Evolutionary conservation across 2,888 invertebrate species (phyloP).

Genomic region (Nemotelus nigrinus): DNA sequence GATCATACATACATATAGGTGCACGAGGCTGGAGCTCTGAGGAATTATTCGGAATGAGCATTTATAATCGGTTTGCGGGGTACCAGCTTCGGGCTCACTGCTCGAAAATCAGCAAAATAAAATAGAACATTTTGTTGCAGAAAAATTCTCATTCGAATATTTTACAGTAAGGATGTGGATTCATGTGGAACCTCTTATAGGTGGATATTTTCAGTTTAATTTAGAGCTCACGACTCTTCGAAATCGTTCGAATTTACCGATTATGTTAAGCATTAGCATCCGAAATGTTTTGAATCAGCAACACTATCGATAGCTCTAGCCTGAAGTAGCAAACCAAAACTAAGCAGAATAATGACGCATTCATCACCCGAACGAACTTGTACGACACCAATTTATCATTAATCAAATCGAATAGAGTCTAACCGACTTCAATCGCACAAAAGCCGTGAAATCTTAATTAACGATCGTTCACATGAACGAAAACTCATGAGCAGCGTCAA

Average conservation of each 20-base stretch:
- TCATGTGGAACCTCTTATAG: too few species aligned
- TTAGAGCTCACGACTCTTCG: too few species aligned
- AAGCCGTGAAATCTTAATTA: constrained; percentile 50
- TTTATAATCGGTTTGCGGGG: neutral
- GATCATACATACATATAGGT: constrained; percentile 37
- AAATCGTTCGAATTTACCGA: too few species aligned
- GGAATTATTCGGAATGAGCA: neutral
- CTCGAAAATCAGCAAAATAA: too few species aligned
- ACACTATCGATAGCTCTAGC: too few species aligned
- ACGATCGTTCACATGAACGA: constrained; percentile 44
- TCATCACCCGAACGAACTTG: constrained; percentile 22
- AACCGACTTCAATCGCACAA: constrained; percentile 36
- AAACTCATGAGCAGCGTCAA: constrained; percentile 43
- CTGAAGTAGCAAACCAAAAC: neutral
- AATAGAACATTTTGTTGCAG: too few species aligned
- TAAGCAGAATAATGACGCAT: neutral
- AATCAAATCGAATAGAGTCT: constrained; percentile 48
- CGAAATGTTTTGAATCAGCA: too few species aligned
- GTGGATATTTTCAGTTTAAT: too few species aligned
- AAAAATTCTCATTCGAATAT: too few species aligned
- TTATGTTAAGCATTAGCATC: too few species aligned
- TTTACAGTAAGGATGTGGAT: too few species aligned
- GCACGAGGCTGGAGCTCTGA: constrained; percentile 2
- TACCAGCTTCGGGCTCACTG: neutral
- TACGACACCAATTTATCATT: constrained; percentile 46